phyloP scores from a whole-genome alignment of 1,140 invertebrate genomes.

The Pachyrhynchus sulphureomaculatus region DNA sequence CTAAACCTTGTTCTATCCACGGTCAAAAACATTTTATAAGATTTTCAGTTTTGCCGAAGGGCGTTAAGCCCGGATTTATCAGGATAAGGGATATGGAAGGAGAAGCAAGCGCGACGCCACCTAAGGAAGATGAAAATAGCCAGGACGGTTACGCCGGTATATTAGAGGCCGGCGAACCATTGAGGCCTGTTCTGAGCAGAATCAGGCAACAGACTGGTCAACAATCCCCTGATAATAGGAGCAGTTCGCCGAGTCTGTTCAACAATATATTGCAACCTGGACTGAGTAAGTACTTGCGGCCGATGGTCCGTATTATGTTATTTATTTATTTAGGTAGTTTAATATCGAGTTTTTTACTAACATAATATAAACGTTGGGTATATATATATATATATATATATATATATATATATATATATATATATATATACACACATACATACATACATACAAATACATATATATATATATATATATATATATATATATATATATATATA shows the following conservation, averaged over 20 bases:
- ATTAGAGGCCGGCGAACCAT: conserved; percentile 17
- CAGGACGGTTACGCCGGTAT: conserved; percentile 19
- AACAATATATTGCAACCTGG: conserved; percentile 40
- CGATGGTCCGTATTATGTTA: not conserved
- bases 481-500: no score
- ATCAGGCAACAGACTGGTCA: conserved; percentile 11
- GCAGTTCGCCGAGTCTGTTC: conserved; percentile 42
- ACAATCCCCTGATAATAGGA: conserved; percentile 43
- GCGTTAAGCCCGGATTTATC: conserved; percentile 68
- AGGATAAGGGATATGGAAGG: conserved; percentile 70
- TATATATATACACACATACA: no score
- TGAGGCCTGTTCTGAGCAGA: not conserved
- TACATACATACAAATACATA: no score
- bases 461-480: no score
- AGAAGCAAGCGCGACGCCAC: conserved; percentile 20
- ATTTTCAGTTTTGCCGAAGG: conserved; percentile 76
- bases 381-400: no score
- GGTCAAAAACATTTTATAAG: conserved; percentile 81
- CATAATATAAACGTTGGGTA: no score
- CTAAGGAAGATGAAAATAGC: conserved; percentile 14
- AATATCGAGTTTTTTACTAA: conserved; percentile 7
- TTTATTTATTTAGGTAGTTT: not conserved
- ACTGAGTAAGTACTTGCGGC: conserved; percentile 39
- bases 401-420: no score
- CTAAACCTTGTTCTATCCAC: conserved; percentile 80